Evolutionary conservation across 1,140 invertebrate species (phyloP).

Genomic region (Xylocopa sonorina): DNA sequence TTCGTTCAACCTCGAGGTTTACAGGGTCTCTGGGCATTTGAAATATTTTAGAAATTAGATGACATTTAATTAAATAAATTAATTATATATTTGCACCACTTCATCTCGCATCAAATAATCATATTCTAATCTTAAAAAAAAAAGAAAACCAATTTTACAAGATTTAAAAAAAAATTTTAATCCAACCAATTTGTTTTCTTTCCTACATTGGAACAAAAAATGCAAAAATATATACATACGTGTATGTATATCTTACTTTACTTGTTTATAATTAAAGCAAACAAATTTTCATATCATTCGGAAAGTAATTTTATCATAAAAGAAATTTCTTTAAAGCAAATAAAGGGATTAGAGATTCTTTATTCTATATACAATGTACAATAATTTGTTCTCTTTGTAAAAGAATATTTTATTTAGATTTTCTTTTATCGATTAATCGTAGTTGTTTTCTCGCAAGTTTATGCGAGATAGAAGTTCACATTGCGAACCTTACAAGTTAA

Average conservation of each 20-base stretch:
- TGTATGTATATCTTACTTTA: too few relatives aligned
- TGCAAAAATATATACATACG: too few relatives aligned
- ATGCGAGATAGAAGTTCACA: too few relatives aligned
- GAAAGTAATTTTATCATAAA: background rate
- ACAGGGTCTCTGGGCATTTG: background rate
- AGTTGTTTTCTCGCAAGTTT: background rate
- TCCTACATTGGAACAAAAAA: too few relatives aligned
- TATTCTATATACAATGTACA: constrained; percentile 3
- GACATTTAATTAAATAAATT: background rate
- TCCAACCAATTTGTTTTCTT: too few relatives aligned
- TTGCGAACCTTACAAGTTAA: background rate
- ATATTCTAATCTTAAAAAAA: background rate
- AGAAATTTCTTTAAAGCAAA: background rate
- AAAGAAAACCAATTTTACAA: too few relatives aligned
- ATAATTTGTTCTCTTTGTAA: constrained; percentile 13
- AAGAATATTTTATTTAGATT: constrained; percentile 41
- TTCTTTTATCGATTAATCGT: constrained; percentile 2
- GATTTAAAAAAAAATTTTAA: too few relatives aligned
- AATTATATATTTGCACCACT: background rate
- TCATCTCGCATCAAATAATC: too few relatives aligned
- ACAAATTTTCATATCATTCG: background rate
- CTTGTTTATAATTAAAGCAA: too few relatives aligned
- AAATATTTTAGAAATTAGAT: background rate
- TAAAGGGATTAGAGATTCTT: background rate
- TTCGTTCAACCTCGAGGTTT: background rate